A percentile compares a stretch with the other conserved stretches of the same genome.
phyloP scores from a whole-genome alignment of 53 echinoderm and acorn worm genomes.

The Holothuria scabra region DNA sequence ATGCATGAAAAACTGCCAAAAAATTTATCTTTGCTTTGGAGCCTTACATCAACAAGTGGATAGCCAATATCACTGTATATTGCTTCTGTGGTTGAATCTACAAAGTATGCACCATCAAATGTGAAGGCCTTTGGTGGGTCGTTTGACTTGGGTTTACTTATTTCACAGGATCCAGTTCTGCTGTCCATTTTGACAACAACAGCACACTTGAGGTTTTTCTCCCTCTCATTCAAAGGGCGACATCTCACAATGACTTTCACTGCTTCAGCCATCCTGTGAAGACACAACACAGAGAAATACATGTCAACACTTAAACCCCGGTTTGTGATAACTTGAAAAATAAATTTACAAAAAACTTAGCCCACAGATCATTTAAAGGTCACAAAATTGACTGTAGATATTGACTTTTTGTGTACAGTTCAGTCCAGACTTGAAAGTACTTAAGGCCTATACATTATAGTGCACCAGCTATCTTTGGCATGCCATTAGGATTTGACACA shows the following conservation, averaged over 20 bases:
- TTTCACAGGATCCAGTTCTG: slow-evolving; percentile 79
- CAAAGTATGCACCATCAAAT: slow-evolving; percentile 91
- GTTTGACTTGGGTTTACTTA: slow-evolving; percentile 86
- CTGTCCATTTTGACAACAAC: slow-evolving; percentile 82
- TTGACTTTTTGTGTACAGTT: too few relatives aligned
- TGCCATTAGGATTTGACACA: too few relatives aligned
- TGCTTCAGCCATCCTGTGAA: slow-evolving; percentile 88
- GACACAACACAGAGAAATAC: too few relatives aligned
- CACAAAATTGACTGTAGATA: too few relatives aligned
- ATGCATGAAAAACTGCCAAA: background rate
- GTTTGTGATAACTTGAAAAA: too few relatives aligned
- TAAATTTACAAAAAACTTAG: too few relatives aligned
- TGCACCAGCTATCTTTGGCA: too few relatives aligned
- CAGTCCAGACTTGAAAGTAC: too few relatives aligned
- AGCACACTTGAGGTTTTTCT: slow-evolving; percentile 75
- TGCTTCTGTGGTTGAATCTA: slow-evolving; percentile 85
- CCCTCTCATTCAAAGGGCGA: slow-evolving; percentile 90
- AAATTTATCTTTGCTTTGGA: background rate
- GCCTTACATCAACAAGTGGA: slow-evolving; percentile 89
- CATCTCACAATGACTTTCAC: slow-evolving; percentile 98
- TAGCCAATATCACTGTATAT: slow-evolving; percentile 96
- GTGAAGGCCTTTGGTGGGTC: slow-evolving; percentile 96
- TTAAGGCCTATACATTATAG: too few relatives aligned
- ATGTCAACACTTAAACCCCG: too few relatives aligned
- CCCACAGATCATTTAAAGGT: too few relatives aligned